These are phyloP conservation scores for Syngnathus scovelli DNA, from an alignment of 2,113 vertebrate genomes.

Conservation along the genomic window DNA sequence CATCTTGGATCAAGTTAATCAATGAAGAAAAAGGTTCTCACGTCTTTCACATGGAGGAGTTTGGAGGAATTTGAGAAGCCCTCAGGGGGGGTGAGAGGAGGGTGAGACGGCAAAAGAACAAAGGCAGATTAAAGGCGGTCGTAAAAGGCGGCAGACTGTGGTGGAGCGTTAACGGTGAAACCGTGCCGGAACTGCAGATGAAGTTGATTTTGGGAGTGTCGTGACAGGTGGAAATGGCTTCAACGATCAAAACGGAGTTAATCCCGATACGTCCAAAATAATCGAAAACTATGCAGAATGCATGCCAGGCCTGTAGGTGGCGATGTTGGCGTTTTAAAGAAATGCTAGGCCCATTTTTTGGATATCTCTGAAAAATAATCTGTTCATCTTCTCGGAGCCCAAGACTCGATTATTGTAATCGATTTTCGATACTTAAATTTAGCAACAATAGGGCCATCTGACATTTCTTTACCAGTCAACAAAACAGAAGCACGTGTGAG, in stretches of 20 bases:
- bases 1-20: neutral
- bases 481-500: slow-evolving; percentile 12
- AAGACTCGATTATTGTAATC: neutral
- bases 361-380: no score
- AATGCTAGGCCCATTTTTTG: no score
- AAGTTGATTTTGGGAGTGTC: neutral
- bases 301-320: neutral
- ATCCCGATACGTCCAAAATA: neutral
- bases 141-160: neutral
- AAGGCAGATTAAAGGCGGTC: neutral
- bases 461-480: slow-evolving; percentile 22
- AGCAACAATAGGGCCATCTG: slow-evolving; percentile 15
- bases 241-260: neutral
- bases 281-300: neutral
- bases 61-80: neutral
- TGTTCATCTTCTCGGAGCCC: neutral
- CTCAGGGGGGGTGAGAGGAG: neutral
- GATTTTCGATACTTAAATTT: neutral
- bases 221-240: neutral
- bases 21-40: neutral
- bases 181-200: slow-evolving; percentile 1
- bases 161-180: neutral
- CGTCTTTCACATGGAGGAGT: neutral
- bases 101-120: neutral
- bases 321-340: neutral